These are phyloP conservation scores for Pangasius sanitwongsei DNA, from an alignment of 2,797 vertebrate species.

Conservation along the genomic window DNA sequence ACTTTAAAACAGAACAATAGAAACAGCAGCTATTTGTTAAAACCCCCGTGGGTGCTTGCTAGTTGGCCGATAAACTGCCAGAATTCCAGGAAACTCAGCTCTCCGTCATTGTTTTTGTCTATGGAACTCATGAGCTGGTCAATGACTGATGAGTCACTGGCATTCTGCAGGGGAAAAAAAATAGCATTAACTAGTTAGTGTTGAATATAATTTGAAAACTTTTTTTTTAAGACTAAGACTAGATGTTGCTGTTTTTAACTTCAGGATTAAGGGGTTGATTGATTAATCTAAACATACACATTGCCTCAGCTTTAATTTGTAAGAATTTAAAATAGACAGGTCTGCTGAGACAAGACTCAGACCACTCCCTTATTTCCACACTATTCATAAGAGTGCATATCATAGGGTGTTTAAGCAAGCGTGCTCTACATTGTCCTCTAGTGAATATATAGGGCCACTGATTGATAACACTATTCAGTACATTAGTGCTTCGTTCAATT, in stretches of 20 bases:
- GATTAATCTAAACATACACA: neutral
- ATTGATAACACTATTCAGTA: neutral
- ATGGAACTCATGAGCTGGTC: conserved; percentile 74
- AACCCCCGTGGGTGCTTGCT: conserved; percentile 68
- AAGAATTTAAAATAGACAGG: neutral
- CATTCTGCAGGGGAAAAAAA: conserved; percentile 61
- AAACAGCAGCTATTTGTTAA: conserved; percentile 46
- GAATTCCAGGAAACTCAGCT: conserved; percentile 79
- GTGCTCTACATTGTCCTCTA: neutral
- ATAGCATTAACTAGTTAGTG: neutral
- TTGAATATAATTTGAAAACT: neutral
- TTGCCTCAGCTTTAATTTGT: neutral
- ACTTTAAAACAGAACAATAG: conserved; percentile 5
- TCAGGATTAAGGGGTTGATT: neutral
- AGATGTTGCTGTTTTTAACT: neutral
- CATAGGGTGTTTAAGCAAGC: neutral
- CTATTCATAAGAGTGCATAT: neutral
- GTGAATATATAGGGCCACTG: neutral
- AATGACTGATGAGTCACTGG: conserved; percentile 60
- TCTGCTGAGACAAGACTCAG: neutral
- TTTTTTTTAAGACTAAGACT: neutral
- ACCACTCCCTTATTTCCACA: neutral
- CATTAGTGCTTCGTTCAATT: neutral
- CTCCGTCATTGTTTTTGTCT: conserved; percentile 74
- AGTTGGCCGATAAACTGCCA: conserved; percentile 77